Conservation (phyloP, 1,140 invertebrate species). For the Rhyzopertha dominica region DNA sequence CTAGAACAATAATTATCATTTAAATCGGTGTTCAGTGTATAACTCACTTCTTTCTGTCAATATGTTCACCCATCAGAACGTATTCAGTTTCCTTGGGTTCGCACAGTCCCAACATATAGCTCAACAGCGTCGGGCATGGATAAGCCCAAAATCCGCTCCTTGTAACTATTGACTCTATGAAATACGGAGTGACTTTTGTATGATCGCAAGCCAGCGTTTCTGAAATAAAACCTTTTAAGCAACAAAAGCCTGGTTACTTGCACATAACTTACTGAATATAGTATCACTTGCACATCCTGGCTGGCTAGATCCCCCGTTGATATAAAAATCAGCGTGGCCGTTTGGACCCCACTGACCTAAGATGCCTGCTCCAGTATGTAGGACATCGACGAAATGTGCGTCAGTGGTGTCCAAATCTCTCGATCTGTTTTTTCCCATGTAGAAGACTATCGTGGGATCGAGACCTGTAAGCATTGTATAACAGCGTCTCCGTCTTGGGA, state of each 20-base stretch:
- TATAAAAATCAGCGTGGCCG: conserved; percentile 86
- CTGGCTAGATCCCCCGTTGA: conserved; percentile 83
- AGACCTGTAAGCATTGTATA: conserved; percentile 65
- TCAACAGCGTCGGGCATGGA: conserved; percentile 72
- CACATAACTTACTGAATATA: conserved; percentile 63
- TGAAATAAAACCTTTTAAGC: conserved; percentile 43
- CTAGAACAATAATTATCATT: background rate
- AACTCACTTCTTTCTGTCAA: too few relatives aligned
- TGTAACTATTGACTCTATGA: conserved; percentile 78
- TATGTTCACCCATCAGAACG: conserved; percentile 78
- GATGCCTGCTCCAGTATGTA: conserved; percentile 83
- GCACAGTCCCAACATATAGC: conserved; percentile 77
- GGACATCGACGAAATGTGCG: conserved; percentile 80
- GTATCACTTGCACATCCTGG: conserved; percentile 77
- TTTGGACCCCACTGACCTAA: conserved; percentile 79
- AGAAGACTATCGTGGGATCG: conserved; percentile 78
- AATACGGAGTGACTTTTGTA: conserved; percentile 82
- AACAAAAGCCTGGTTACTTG: background rate
- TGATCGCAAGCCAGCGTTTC: conserved; percentile 82
- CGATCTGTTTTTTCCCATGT: conserved; percentile 71
- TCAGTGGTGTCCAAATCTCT: conserved; percentile 78
- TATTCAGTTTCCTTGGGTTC: conserved; percentile 69
- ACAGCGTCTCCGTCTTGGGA: too few relatives aligned
- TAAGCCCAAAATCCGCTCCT: conserved; percentile 74
- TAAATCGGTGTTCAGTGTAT: too few relatives aligned